These are phyloP conservation scores for Melipona bicolor DNA, from an alignment of 2,888 invertebrate species.

Conservation along the genomic window DNA sequence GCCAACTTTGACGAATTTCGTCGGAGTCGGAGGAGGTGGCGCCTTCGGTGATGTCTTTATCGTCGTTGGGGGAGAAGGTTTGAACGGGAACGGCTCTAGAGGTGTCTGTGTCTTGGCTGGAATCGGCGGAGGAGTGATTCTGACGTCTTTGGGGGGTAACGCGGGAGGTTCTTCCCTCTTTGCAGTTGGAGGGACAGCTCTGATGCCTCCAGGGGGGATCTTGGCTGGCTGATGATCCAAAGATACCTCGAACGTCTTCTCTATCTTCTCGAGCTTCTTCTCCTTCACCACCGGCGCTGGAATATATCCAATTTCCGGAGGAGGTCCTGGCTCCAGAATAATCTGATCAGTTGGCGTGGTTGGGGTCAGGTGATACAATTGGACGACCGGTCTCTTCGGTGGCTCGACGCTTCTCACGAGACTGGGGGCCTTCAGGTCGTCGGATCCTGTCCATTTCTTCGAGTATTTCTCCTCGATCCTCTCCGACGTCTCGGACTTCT, in stretches of 20 bases:
- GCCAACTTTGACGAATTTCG: slow-evolving; percentile 85
- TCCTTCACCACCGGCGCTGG: slow-evolving; percentile 85
- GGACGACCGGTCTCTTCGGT: slow-evolving; percentile 46
- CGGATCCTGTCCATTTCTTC: slow-evolving; percentile 85
- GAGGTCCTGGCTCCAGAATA: slow-evolving; percentile 88
- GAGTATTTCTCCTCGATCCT: slow-evolving; percentile 84
- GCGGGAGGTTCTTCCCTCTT: slow-evolving; percentile 81
- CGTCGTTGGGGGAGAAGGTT: slow-evolving; percentile 80
- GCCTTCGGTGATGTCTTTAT: slow-evolving; percentile 84
- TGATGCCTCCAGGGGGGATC: slow-evolving; percentile 86
- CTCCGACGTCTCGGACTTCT: slow-evolving; percentile 76
- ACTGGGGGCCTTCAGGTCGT: slow-evolving; percentile 85
- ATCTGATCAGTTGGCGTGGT: slow-evolving; percentile 29
- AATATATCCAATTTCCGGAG: slow-evolving; percentile 89
- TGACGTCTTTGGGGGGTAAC: slow-evolving; percentile 82
- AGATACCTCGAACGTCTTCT: slow-evolving; percentile 86
- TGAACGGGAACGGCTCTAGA: slow-evolving; percentile 82
- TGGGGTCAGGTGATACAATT: slow-evolving; percentile 19
- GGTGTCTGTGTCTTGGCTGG: slow-evolving; percentile 74
- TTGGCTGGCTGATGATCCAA: slow-evolving; percentile 85
- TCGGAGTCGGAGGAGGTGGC: slow-evolving; percentile 86
- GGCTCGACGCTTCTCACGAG: slow-evolving; percentile 83
- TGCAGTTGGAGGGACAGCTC: slow-evolving; percentile 85
- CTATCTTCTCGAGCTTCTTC: slow-evolving; percentile 85
- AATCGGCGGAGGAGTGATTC: slow-evolving; percentile 82